phyloP scores from a whole-genome alignment of 2,888 invertebrate genomes.

The Oasisia sp. region DNA sequence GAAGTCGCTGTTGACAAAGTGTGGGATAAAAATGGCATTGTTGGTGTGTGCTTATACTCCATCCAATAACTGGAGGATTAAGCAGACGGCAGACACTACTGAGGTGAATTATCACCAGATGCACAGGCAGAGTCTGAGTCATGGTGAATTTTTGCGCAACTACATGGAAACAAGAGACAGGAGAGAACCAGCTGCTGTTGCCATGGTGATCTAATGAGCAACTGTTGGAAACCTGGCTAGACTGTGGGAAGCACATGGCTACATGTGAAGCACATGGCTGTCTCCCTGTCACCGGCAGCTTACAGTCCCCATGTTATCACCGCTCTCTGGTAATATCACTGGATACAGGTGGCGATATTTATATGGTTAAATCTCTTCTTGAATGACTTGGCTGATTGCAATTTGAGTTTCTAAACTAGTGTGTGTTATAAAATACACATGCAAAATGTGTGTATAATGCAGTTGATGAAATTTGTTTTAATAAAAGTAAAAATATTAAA shows the following conservation, averaged over 20 bases:
- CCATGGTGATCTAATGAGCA: neutral
- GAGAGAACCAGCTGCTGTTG: neutral
- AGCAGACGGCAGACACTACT: neutral
- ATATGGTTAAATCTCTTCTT: no score
- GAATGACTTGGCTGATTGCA: no score
- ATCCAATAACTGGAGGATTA: neutral
- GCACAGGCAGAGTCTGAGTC: neutral
- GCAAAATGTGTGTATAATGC: no score
- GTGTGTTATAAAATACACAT: no score
- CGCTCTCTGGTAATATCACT: no score
- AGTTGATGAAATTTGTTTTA: no score
- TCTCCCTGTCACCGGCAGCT: neutral
- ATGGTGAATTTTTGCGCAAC: conserved; percentile 1
- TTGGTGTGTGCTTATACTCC: neutral
- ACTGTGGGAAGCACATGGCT: neutral
- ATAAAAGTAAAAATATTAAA: no score
- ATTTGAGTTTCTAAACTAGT: no score
- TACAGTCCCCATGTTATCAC: no score
- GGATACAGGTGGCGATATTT: no score
- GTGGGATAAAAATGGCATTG: neutral
- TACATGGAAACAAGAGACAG: neutral
- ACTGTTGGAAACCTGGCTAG: neutral
- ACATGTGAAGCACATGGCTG: neutral
- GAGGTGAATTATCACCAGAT: neutral
- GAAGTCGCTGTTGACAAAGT: neutral